These are phyloP conservation scores for Elephantulus edwardii DNA, from an alignment of 2,113 vertebrate species.

Conservation along the genomic window DNA sequence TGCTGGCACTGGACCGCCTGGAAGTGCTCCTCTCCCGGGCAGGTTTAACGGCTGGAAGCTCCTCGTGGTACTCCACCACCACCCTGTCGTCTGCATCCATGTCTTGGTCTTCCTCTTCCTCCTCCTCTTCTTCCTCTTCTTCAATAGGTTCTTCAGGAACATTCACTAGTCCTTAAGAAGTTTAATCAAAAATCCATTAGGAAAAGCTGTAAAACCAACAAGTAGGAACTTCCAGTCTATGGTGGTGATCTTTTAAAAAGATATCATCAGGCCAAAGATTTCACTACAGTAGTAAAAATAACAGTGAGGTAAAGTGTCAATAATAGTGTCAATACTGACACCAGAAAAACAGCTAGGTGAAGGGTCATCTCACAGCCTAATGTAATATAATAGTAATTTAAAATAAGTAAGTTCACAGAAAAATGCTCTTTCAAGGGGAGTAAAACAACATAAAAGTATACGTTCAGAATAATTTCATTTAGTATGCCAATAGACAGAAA, in stretches of 20 bases:
- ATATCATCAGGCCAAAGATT: neutral
- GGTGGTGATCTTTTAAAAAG: neutral
- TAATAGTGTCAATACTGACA: neutral
- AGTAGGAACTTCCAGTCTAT: neutral
- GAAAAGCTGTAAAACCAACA: constrained; percentile 2
- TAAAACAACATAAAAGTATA: constrained; percentile 35
- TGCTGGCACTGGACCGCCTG: constrained; percentile 82
- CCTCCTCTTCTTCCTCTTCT: constrained; percentile 91
- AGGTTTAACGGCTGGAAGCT: constrained; percentile 83
- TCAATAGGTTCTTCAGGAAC: constrained; percentile 91
- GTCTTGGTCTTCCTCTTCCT: constrained; percentile 91
- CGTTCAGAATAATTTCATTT: constrained; percentile 29
- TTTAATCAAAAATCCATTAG: constrained; percentile 42
- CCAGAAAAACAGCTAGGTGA: neutral
- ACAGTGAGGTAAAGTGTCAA: no score
- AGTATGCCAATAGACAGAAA: constrained; percentile 44
- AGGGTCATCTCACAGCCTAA: neutral
- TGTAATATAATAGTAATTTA: neutral
- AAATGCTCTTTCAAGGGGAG: neutral
- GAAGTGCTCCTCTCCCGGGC: constrained; percentile 77
- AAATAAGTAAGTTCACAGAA: constrained; percentile 15
- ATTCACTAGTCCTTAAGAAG: constrained; percentile 91
- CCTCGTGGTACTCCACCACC: constrained; percentile 93
- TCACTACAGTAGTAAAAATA: neutral
- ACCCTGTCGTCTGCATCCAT: constrained; percentile 96